Percentiles rank a stretch among this genome's conserved stretches.
Evolutionary conservation across 2,797 vertebrate species (phyloP).

Genomic region (Xenopus petersii): DNA sequence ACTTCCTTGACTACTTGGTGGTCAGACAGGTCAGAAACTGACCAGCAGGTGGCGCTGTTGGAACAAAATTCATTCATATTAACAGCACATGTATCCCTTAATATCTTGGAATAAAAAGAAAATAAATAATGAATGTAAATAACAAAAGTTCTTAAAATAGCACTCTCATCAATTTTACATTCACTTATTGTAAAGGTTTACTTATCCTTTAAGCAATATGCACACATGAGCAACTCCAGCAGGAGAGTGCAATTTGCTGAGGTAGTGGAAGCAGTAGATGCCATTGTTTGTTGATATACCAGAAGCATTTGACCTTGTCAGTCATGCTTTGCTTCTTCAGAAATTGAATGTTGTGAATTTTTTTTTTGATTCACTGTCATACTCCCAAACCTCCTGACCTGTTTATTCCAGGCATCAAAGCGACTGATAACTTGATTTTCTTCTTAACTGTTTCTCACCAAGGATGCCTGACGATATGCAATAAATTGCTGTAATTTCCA

Average conservation of each 20-base stretch:
- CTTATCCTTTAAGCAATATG: slow-evolving; percentile 43
- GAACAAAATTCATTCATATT: too few species aligned
- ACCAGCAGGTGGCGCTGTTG: too few species aligned
- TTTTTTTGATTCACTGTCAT: slow-evolving; percentile 43
- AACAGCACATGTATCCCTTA: too few species aligned
- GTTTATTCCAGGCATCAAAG: slow-evolving; percentile 38
- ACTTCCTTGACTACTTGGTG: too few species aligned
- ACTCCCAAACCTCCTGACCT: slow-evolving; percentile 44
- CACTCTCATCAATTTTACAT: too few species aligned
- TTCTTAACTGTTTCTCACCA: slow-evolving; percentile 31
- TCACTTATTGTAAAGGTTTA: too few species aligned
- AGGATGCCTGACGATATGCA: not conserved
- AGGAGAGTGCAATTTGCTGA: slow-evolving; percentile 47
- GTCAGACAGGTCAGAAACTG: too few species aligned
- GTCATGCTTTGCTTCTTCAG: slow-evolving; percentile 4
- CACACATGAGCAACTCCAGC: slow-evolving; percentile 46
- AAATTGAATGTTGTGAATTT: slow-evolving; percentile 42
- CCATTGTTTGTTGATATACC: slow-evolving; percentile 44
- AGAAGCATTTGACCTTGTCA: slow-evolving; percentile 22
- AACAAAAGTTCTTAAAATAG: too few species aligned
- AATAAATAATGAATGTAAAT: too few species aligned
- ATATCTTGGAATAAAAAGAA: too few species aligned
- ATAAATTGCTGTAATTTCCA: too few species aligned
- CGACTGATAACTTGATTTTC: slow-evolving; percentile 42
- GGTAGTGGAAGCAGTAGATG: slow-evolving; percentile 41